phyloP scores from a whole-genome alignment of 2,888 invertebrate genomes.

The Poecilobothrus nobilitatus region DNA sequence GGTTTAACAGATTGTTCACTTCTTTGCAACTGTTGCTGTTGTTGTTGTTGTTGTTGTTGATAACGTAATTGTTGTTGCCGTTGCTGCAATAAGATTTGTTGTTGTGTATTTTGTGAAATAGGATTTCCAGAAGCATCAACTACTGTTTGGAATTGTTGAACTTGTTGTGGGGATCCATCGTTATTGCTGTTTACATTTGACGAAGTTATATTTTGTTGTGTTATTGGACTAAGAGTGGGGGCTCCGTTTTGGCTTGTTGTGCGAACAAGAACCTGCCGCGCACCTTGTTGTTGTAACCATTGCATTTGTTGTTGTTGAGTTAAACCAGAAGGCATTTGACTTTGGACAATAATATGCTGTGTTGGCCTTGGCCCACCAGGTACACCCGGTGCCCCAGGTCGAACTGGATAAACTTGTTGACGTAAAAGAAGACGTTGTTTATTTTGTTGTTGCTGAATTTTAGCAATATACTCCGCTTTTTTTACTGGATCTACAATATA shows the following conservation, averaged over 20 bases:
- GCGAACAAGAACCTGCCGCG: constrained; percentile 51
- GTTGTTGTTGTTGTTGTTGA: constrained; percentile 36
- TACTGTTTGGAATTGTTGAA: constrained; percentile 25
- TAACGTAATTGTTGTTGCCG: constrained; percentile 31
- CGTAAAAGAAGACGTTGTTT: constrained; percentile 52
- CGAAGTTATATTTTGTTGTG: constrained; percentile 28
- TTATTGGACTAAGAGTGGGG: constrained; percentile 40
- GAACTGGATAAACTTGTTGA: constrained; percentile 45
- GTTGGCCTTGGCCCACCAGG: constrained; percentile 46
- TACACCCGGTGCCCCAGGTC: constrained; percentile 43
- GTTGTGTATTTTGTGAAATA: constrained; percentile 31
- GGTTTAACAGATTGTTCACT: constrained; percentile 24
- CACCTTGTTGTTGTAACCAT: constrained; percentile 60
- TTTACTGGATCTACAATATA: constrained; percentile 56
- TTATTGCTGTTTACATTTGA: constrained; percentile 24
- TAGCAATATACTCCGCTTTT: constrained; percentile 69
- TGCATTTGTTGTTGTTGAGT: constrained; percentile 57
- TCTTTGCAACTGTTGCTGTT: constrained; percentile 34
- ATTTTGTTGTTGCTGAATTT: constrained; percentile 53
- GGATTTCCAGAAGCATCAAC: constrained; percentile 33
- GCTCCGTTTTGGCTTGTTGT: constrained; percentile 27
- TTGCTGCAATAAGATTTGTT: constrained; percentile 46
- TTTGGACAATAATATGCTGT: constrained; percentile 60
- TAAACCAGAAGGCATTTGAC: constrained; percentile 58
- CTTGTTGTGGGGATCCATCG: constrained; percentile 25